phyloP scores from a whole-genome alignment of 2,888 invertebrate species.

The Dione vanillae region DNA sequence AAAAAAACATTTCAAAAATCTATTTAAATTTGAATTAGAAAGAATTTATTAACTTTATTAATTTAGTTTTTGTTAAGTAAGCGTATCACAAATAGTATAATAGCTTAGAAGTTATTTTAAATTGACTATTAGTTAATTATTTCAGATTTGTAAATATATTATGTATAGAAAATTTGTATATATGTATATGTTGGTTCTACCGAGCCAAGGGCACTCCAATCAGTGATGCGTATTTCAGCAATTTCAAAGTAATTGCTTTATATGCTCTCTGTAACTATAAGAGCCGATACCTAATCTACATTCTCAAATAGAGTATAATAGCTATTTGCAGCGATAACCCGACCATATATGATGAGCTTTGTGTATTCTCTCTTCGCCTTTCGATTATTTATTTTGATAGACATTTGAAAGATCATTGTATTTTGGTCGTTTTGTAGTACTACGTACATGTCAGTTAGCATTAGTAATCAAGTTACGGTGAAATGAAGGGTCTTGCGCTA shows the following conservation, averaged over 20 bases:
- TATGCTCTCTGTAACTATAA: slow-evolving; percentile 62
- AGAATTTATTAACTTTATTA: too few relatives aligned
- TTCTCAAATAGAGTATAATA: slow-evolving; percentile 73
- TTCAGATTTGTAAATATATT: too few relatives aligned
- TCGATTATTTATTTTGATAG: slow-evolving; percentile 11
- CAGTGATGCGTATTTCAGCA: slow-evolving; percentile 68
- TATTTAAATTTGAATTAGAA: too few relatives aligned
- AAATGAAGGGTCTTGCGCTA: slow-evolving; percentile 75
- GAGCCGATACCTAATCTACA: slow-evolving; percentile 80
- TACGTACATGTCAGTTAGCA: slow-evolving; percentile 67
- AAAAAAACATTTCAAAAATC: too few relatives aligned
- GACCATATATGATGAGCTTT: slow-evolving; percentile 60
- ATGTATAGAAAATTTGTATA: slow-evolving; percentile 51
- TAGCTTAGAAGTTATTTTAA: too few relatives aligned
- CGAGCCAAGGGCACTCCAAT: slow-evolving; percentile 63
- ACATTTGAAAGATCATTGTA: slow-evolving; percentile 48
- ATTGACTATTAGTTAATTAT: too few relatives aligned
- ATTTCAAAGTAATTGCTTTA: slow-evolving; percentile 76
- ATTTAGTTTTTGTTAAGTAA: too few relatives aligned
- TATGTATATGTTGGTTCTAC: slow-evolving; percentile 53
- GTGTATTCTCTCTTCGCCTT: slow-evolving; percentile 45
- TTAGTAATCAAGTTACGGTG: slow-evolving; percentile 78
- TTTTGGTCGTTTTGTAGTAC: slow-evolving; percentile 50
- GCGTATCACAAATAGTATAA: too few relatives aligned
- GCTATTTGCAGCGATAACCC: slow-evolving; percentile 57